phyloP scores from a whole-genome alignment of 2,113 vertebrate genomes.

The Nesoenas mayeri region DNA sequence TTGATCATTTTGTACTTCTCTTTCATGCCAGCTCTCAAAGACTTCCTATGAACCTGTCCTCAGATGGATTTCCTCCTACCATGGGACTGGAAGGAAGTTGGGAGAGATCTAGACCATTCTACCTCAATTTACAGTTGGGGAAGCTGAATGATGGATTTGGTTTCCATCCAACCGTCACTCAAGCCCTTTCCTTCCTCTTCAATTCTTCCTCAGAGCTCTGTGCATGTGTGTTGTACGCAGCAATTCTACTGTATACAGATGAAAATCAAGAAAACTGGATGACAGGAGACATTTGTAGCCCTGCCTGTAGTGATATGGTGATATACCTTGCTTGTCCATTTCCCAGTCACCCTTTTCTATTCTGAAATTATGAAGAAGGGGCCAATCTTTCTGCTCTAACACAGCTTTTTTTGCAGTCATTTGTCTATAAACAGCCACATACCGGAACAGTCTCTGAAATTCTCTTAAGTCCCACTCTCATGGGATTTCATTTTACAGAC shows the following conservation, averaged over 20 bases:
- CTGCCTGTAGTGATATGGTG: accelerated
- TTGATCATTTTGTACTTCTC: background rate
- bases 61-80: background rate
- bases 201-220: background rate
- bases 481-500: background rate
- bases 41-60: background rate
- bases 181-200: background rate
- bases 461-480: background rate
- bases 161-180: background rate
- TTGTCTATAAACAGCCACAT: background rate
- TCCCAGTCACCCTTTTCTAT: background rate
- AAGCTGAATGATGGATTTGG: background rate
- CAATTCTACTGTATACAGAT: background rate
- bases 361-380: background rate
- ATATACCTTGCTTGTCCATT: background rate
- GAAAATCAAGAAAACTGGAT: background rate
- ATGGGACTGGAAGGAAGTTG: background rate
- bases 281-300: background rate
- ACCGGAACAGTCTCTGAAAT: background rate
- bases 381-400: background rate
- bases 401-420: background rate
- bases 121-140: background rate
- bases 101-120: background rate
- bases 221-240: accelerated
- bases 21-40: background rate